These are phyloP conservation scores for Premnoplex brunnescens DNA, from an alignment of 2,797 vertebrate genomes.

Conservation along the genomic window DNA sequence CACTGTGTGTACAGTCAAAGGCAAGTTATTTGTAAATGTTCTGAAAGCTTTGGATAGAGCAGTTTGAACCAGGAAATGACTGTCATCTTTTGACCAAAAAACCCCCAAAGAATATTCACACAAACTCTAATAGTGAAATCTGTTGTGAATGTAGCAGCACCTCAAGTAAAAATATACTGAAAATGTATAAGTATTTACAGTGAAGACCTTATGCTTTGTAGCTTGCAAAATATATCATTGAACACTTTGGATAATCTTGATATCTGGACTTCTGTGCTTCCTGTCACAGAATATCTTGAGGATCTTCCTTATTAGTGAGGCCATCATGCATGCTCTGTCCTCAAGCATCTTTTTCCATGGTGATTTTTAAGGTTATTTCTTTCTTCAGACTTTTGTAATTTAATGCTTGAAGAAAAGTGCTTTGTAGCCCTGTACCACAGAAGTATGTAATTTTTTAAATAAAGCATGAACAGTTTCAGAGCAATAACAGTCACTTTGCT, in stretches of 20 bases:
- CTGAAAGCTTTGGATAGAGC: background rate
- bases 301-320: background rate
- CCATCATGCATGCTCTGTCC: background rate
- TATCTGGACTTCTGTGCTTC: background rate
- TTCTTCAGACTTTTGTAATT: background rate
- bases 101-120: fast-evolving
- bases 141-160: background rate
- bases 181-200: background rate
- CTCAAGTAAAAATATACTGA: background rate
- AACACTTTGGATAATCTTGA: background rate
- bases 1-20: background rate
- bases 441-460: background rate
- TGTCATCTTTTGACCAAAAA: background rate
- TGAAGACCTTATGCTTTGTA: background rate
- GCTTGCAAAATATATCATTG: background rate
- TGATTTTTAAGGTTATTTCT: background rate
- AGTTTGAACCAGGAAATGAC: background rate
- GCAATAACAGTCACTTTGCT: background rate
- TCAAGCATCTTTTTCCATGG: background rate
- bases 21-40: background rate
- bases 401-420: background rate
- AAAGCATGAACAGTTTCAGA: background rate
- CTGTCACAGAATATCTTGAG: background rate
- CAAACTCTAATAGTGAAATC: background rate
- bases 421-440: background rate